These are phyloP conservation scores for Cynopterus brachyotis DNA, from an alignment of 2,113 vertebrate genomes.

Conservation along the genomic window DNA sequence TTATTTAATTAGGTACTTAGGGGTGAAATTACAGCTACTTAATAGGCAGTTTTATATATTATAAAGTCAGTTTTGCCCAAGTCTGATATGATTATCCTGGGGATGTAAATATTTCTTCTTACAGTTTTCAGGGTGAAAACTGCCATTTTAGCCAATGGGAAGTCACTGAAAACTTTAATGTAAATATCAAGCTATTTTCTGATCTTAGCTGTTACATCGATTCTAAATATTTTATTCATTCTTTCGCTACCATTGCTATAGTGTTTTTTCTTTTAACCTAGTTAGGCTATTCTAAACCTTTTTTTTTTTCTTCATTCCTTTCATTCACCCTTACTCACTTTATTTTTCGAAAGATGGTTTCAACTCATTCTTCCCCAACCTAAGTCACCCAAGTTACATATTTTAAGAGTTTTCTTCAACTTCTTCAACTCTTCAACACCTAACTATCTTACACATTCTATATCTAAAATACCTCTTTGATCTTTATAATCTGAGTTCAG, in stretches of 20 bases:
- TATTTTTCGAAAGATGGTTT: background rate
- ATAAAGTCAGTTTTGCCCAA: background rate
- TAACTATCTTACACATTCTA: background rate
- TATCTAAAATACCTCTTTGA: background rate
- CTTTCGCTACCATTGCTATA: background rate
- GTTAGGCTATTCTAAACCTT: background rate
- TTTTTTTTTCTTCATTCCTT: background rate
- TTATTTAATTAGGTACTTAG: background rate
- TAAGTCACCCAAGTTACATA: background rate
- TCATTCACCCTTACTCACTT: background rate
- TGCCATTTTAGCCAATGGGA: background rate
- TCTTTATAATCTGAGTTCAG: background rate
- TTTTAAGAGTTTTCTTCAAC: background rate
- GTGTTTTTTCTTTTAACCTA: background rate
- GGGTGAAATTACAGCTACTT: background rate
- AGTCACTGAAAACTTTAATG: background rate
- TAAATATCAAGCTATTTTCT: background rate
- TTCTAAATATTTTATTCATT: background rate
- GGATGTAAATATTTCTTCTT: background rate
- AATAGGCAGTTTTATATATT: background rate
- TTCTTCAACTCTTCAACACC: background rate
- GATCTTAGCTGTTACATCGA: background rate
- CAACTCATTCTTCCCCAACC: background rate
- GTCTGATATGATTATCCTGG: background rate
- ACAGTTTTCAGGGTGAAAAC: background rate